Evolutionary conservation across 2,888 invertebrate species (phyloP), one percentile per base, ranked within the genome.

Genomic region (Notodonta ziczac): DNA sequence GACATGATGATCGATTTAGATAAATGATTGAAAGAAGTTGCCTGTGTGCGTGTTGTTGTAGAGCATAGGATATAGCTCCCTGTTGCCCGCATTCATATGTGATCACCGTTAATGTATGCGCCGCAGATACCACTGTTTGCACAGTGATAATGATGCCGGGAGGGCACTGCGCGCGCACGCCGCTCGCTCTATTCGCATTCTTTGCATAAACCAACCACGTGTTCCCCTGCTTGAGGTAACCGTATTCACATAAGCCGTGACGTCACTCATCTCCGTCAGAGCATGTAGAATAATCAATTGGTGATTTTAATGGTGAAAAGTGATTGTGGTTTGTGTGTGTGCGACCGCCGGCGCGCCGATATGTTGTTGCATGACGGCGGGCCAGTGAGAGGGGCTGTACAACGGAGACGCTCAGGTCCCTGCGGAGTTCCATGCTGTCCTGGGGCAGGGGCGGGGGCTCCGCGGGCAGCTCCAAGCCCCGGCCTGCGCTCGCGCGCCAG

Each of bases 351-450:
- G 86, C 79, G 83, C 83, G 88, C 81, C 91, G 93, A 87, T 90
- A 93, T 93, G 93, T 90, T 89, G 90, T 89, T 91, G 90, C 82
- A 88, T 93, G 89, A 86, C 83, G 77, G 79, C 74, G 70, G 77
- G 78, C 80, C 76, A 84, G 82, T 77, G 84, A 87, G 88, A 86
- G 89, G 88, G 87, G 86, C 86, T 85, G 86, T 89, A 93, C 89
- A 87, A 93, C 93, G 93, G 93, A 93, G 92, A 88, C 92, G 82
- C 88, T 93, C 86, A 90, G 91, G 85, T 86, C 87, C 83, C 86
- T 93, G 82, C 91, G 89, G 85, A 90, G 86, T 81, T 90, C 91
- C 81, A 93, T 93, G 93, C 89, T 92, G 86, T 86, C 91, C 78
- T 92, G 93, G 93, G 80, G 82, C 69, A 83, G 78, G 81, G 86